phyloP scores from a whole-genome alignment of 2,888 invertebrate species.

The Lasiommata megera region DNA sequence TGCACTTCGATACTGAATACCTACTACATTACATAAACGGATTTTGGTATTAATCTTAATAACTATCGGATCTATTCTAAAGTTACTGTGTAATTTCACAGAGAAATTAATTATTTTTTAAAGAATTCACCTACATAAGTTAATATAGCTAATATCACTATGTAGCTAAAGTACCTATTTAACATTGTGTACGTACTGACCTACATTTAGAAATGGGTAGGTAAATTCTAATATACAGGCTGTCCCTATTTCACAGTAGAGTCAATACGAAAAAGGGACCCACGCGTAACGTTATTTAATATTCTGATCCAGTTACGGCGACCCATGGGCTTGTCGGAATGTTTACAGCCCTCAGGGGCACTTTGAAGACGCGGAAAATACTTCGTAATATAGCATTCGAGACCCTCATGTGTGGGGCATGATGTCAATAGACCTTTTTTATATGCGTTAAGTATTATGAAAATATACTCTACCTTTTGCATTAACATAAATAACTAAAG shows the following conservation, averaged over 20 bases:
- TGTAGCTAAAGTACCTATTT: no score
- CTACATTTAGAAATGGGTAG: neutral
- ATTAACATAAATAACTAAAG: no score
- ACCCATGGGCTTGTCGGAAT: constrained; percentile 24
- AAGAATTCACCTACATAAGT: no score
- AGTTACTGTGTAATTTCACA: no score
- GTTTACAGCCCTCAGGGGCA: constrained; percentile 31
- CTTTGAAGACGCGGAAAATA: constrained; percentile 19
- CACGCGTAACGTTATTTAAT: constrained; percentile 39
- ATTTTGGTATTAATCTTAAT: no score
- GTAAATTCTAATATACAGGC: neutral
- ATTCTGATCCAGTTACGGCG: constrained; percentile 38
- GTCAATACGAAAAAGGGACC: constrained; percentile 1
- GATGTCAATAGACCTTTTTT: constrained; percentile 7
- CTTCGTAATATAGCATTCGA: constrained; percentile 18
- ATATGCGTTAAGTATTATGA: neutral
- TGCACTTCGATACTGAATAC: no score
- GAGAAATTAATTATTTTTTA: no score
- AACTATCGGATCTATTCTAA: no score
- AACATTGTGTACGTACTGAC: no score
- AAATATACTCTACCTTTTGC: no score
- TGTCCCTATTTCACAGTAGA: neutral
- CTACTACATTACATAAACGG: no score
- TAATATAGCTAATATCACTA: no score
- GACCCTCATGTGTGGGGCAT: constrained; percentile 9